Conservation (phyloP, 1,140 invertebrate species). For the Oryzaephilus surinamensis region DNA sequence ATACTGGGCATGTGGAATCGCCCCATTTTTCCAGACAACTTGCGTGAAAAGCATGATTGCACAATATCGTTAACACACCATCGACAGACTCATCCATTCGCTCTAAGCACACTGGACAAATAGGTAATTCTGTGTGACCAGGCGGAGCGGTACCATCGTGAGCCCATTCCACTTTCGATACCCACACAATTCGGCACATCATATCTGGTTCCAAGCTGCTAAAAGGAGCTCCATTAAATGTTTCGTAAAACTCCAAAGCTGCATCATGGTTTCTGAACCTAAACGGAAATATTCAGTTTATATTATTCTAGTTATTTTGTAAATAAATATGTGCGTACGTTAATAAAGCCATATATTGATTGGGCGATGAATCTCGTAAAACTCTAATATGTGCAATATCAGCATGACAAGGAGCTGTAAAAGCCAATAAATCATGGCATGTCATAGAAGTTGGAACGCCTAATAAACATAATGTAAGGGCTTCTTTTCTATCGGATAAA, state of each 20-base stretch:
- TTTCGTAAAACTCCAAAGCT: slow-evolving; percentile 85
- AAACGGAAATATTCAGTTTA: slow-evolving; percentile 8
- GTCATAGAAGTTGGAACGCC: slow-evolving; percentile 87
- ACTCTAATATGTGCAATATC: slow-evolving; percentile 88
- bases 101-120: slow-evolving; percentile 94
- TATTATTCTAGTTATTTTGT: background rate
- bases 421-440: slow-evolving; percentile 88
- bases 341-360: slow-evolving; percentile 94
- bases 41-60: slow-evolving; percentile 97
- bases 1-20: slow-evolving; percentile 74
- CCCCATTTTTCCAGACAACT: slow-evolving; percentile 92
- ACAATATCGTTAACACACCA: slow-evolving; percentile 93
- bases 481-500: slow-evolving; percentile 53
- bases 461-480: slow-evolving; percentile 82
- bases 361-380: slow-evolving; percentile 74
- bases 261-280: slow-evolving; percentile 57
- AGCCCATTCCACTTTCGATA: slow-evolving; percentile 81
- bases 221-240: slow-evolving; percentile 85
- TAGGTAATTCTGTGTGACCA: slow-evolving; percentile 92
- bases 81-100: slow-evolving; percentile 97
- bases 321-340: slow-evolving; percentile 49
- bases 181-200: slow-evolving; percentile 89
- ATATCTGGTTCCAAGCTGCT: slow-evolving; percentile 86
- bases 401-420: slow-evolving; percentile 84
- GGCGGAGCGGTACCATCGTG: slow-evolving; percentile 53